Percentiles rank a stretch among this genome's conserved stretches.
Evolutionary conservation across 2,888 invertebrate genomes (phyloP).

Genomic region (Clepsis dumicolana): DNA sequence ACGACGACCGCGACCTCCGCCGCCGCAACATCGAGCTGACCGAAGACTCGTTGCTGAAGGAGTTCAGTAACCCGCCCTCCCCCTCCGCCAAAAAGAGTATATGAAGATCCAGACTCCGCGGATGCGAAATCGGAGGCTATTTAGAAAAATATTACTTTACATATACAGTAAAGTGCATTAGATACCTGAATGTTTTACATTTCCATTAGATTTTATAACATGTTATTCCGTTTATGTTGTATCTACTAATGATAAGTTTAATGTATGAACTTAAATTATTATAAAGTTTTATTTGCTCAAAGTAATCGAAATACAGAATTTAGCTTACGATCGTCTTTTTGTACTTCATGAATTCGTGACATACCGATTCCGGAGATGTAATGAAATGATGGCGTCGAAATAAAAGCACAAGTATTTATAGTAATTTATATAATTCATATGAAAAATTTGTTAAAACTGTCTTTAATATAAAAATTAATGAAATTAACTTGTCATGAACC

Average conservation of each 20-base stretch:
- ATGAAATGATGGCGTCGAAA: conserved; percentile 47
- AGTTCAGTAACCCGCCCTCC: conserved; percentile 70
- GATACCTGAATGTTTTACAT: conserved; percentile 81
- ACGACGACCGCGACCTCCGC: conserved; percentile 69
- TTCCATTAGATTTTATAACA: conserved; percentile 84
- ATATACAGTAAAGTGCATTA: conserved; percentile 66
- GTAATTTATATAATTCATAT: conserved; percentile 82
- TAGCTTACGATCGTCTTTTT: conserved; percentile 51
- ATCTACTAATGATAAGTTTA: conserved; percentile 70
- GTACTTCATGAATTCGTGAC: conserved; percentile 52
- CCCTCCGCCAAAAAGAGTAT: conserved; percentile 73
- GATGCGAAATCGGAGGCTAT: conserved; percentile 33
- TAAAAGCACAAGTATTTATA: conserved; percentile 59
- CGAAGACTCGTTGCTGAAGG: conserved; percentile 60
- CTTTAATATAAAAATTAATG: conserved; percentile 75
- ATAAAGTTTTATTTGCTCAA: conserved; percentile 83
- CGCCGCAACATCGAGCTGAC: conserved; percentile 63
- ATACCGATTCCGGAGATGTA: conserved; percentile 45
- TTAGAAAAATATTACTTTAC: conserved; percentile 54
- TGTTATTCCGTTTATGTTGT: conserved; percentile 82
- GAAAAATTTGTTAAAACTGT: conserved; percentile 80
- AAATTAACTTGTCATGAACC: conserved; percentile 69
- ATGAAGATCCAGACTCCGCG: conserved; percentile 52
- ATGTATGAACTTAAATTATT: conserved; percentile 71
- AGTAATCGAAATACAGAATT: conserved; percentile 70